phyloP scores from a whole-genome alignment of 2,113 vertebrate genomes.

The Sylvilagus bachmani region DNA sequence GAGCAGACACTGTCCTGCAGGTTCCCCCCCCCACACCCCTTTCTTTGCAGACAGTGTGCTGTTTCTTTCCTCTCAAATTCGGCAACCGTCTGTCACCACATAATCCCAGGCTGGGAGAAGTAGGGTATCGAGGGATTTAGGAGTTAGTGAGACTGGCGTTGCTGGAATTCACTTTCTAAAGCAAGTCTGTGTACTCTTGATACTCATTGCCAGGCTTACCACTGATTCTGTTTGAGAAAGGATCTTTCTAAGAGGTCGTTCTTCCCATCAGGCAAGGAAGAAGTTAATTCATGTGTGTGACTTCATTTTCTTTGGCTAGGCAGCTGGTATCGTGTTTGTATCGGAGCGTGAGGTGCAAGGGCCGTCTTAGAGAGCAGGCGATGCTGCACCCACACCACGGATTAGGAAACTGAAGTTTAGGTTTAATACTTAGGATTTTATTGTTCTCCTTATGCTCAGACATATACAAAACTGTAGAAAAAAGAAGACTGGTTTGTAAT shows the following conservation, averaged over 20 bases:
- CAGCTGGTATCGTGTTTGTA: neutral
- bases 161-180: neutral
- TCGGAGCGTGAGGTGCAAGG: neutral
- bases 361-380: neutral
- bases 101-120: slow-evolving; percentile 29
- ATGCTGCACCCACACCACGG: neutral
- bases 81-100: slow-evolving; percentile 51
- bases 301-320: slow-evolving; percentile 22
- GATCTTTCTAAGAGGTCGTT: slow-evolving; percentile 30
- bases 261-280: slow-evolving; percentile 27
- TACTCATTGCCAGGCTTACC: neutral
- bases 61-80: slow-evolving; percentile 68
- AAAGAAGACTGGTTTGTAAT: neutral
- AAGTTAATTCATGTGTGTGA: neutral
- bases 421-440: neutral
- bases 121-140: slow-evolving; percentile 31
- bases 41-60: slow-evolving; percentile 48
- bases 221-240: neutral
- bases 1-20: slow-evolving; percentile 65
- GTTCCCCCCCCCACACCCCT: neutral
- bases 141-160: neutral
- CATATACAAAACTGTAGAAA: neutral
- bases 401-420: neutral
- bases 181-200: neutral
- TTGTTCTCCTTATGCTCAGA: neutral